Percentiles rank a stretch among this genome's conserved stretches.
phyloP scores from a whole-genome alignment of 2,888 invertebrate genomes.

The Melinaea marsaeus region DNA sequence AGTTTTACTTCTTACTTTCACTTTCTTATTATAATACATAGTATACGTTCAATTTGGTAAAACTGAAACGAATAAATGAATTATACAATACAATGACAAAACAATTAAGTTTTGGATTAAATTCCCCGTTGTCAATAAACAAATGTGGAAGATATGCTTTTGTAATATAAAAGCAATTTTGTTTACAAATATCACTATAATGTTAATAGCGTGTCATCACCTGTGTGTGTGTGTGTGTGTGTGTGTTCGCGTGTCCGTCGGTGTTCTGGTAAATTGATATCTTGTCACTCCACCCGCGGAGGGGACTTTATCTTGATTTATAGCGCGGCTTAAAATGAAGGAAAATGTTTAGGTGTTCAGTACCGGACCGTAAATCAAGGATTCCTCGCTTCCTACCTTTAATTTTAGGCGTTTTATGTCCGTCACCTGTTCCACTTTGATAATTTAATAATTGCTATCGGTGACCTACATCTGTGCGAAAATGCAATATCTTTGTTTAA shows the following conservation, averaged over 20 bases:
- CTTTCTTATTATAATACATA: too few relatives aligned
- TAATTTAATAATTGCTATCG: not conserved
- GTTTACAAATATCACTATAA: not conserved
- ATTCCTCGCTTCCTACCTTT: constrained; percentile 22
- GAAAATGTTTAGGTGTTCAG: constrained; percentile 36
- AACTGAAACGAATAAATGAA: too few relatives aligned
- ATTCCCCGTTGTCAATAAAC: too few relatives aligned
- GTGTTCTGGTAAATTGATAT: constrained; percentile 58
- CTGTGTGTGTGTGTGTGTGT: constrained; percentile 12
- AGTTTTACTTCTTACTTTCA: too few relatives aligned
- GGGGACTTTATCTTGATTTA: constrained; percentile 57
- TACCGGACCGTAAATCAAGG: constrained; percentile 33
- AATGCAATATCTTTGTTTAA: not conserved
- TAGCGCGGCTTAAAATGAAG: constrained; percentile 42
- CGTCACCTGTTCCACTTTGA: constrained; percentile 8
- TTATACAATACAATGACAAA: too few relatives aligned
- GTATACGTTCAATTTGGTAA: not conserved
- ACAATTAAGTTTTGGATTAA: too few relatives aligned
- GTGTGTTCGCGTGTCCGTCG: constrained; percentile 52
- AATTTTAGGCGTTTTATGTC: constrained; percentile 13
- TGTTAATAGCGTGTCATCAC: constrained; percentile 34
- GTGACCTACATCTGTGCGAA: not conserved
- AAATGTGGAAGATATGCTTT: too few relatives aligned
- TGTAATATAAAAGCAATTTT: not conserved
- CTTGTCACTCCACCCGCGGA: constrained; percentile 53